A percentile compares a stretch with the other conserved stretches of the same genome.
phyloP scores from a whole-genome alignment of 2,888 invertebrate species.

The Caenorhabditis sp. region DNA sequence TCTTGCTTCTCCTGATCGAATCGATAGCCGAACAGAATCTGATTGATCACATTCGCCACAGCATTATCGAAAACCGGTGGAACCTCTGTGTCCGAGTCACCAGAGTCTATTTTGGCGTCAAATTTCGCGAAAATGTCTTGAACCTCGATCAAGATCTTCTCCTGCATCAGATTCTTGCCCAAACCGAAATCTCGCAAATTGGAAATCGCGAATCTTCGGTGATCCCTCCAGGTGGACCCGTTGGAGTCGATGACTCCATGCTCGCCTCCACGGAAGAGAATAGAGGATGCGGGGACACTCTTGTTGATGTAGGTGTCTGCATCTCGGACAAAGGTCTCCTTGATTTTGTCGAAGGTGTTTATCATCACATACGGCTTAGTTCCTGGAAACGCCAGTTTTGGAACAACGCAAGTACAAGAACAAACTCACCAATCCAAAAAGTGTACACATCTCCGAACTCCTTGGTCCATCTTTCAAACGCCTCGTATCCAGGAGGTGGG shows the following conservation, averaged over 20 bases:
- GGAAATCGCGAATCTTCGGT: conserved; percentile 62
- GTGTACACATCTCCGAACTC: conserved; percentile 31
- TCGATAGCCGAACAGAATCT: conserved; percentile 65
- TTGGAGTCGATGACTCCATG: conserved; percentile 58
- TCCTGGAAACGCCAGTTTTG: conserved; percentile 17
- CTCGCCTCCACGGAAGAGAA: conserved; percentile 50
- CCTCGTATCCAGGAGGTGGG: conserved; percentile 31
- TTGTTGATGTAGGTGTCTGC: conserved; percentile 65
- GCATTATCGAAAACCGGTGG: conserved; percentile 53
- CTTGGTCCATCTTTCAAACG: conserved; percentile 14
- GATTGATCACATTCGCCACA: conserved; percentile 64
- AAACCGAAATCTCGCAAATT: conserved; percentile 65
- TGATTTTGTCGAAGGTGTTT: conserved; percentile 42
- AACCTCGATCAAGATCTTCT: conserved; percentile 13
- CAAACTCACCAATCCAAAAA: conserved; percentile 33
- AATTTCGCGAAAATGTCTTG: conserved; percentile 36
- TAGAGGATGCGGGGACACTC: background rate
- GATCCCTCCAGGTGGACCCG: conserved; percentile 64
- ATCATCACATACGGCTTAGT: conserved; percentile 28
- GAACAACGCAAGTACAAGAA: background rate
- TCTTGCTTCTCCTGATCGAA: conserved; percentile 48
- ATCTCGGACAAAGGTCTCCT: conserved; percentile 67
- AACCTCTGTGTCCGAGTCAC: conserved; percentile 20
- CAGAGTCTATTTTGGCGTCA: background rate
- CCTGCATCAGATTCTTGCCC: conserved; percentile 64